Conservation (phyloP, 2,888 invertebrate species). For the Ochropleura plecta region DNA sequence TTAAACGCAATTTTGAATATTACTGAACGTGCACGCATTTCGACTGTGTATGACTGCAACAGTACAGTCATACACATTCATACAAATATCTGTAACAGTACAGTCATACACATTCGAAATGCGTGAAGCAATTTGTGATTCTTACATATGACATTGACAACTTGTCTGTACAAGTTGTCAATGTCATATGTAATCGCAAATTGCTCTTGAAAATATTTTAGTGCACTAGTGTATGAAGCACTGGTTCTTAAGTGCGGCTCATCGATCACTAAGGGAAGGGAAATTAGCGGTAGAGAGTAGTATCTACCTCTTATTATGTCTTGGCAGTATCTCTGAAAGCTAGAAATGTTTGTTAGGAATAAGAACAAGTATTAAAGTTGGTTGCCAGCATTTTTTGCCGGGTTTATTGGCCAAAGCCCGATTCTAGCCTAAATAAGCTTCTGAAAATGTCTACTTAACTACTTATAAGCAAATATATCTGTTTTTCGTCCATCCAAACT, state of each 20-base stretch:
- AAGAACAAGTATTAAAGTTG: background rate
- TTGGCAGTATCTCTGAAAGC: background rate
- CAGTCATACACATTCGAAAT: too few relatives aligned
- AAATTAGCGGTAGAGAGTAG: background rate
- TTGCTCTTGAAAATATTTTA: constrained; percentile 33
- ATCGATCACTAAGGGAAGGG: background rate
- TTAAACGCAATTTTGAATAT: constrained; percentile 12
- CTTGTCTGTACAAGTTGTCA: background rate
- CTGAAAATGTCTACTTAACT: too few relatives aligned
- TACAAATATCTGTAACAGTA: too few relatives aligned
- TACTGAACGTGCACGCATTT: constrained; percentile 36
- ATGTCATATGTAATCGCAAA: constrained; percentile 7
- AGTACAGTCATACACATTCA: too few relatives aligned
- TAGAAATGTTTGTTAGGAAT: background rate
- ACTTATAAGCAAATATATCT: too few relatives aligned
- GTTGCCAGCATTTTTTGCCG: background rate
- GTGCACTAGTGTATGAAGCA: background rate
- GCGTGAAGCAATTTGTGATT: too few relatives aligned
- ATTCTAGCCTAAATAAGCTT: background rate
- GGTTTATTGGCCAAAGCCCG: background rate
- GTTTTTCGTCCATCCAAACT: background rate
- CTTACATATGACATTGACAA: too few relatives aligned
- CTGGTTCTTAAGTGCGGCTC: background rate
- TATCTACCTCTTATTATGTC: background rate
- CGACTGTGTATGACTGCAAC: constrained; percentile 5